Conservation (phyloP, 2,888 invertebrate genomes). For the Trichopoda pennipes region DNA sequence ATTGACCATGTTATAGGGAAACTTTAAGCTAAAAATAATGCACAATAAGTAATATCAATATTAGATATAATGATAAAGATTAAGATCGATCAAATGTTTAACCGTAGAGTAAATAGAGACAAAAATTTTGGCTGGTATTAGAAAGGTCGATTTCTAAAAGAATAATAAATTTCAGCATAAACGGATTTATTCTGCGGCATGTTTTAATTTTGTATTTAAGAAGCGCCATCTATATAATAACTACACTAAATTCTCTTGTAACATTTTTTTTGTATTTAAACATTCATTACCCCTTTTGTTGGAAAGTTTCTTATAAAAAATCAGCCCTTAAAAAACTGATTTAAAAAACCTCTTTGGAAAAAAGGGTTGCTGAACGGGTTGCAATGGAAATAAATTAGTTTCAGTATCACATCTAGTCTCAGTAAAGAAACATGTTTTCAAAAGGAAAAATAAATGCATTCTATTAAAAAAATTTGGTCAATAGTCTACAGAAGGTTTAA, state of each 20-base stretch:
- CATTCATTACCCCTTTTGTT: slow-evolving; percentile 48
- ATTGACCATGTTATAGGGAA: too few relatives aligned
- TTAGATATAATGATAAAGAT: too few relatives aligned
- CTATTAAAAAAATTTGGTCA: background rate
- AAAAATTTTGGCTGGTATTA: too few relatives aligned
- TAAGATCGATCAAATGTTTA: too few relatives aligned
- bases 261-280: slow-evolving; percentile 42
- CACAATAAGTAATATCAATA: too few relatives aligned
- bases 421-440: background rate
- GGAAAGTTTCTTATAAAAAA: slow-evolving; percentile 45
- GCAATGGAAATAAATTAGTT: background rate
- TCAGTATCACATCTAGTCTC: slow-evolving; percentile 4
- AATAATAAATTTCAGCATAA: too few relatives aligned
- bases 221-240: slow-evolving; percentile 19
- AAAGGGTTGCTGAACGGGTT: slow-evolving; percentile 53
- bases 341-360: background rate
- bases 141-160: too few relatives aligned
- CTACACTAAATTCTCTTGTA: slow-evolving; percentile 3
- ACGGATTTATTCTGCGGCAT: too few relatives aligned
- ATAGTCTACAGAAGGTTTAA: background rate
- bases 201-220: background rate
- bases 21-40: too few relatives aligned
- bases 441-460: background rate
- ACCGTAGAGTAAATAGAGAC: too few relatives aligned
- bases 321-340: slow-evolving; percentile 36